Percentiles rank a stretch among this genome's conserved stretches.
Conservation (phyloP, 2,888 invertebrate species). For the Lottia scabra region DNA sequence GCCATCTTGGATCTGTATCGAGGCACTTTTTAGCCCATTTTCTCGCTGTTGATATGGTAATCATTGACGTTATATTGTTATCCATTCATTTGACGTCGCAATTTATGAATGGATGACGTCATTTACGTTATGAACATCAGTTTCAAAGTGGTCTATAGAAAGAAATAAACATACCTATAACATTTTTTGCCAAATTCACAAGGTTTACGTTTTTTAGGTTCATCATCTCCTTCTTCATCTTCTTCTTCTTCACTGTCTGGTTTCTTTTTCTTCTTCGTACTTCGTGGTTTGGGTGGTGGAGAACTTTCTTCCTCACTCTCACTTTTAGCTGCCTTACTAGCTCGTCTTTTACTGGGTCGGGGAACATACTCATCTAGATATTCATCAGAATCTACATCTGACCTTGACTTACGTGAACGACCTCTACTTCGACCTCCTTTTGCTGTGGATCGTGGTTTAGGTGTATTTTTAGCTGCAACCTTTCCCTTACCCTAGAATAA, state of each 20-base stretch:
- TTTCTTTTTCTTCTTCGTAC: slow-evolving; percentile 28
- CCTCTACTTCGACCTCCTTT: slow-evolving; percentile 16
- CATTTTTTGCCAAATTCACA: slow-evolving; percentile 60
- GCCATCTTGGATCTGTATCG: too few species aligned
- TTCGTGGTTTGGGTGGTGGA: slow-evolving; percentile 17
- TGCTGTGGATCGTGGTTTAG: slow-evolving; percentile 20
- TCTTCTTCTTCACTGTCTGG: slow-evolving; percentile 15
- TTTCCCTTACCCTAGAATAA: slow-evolving; percentile 10
- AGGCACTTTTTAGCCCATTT: too few species aligned
- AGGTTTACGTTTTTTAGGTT: slow-evolving; percentile 27
- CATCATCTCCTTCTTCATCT: slow-evolving; percentile 22
- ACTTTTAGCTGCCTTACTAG: slow-evolving; percentile 24
- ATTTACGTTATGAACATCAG: too few species aligned
- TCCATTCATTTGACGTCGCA: too few species aligned
- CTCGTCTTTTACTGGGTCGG: slow-evolving; percentile 49
- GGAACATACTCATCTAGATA: slow-evolving; percentile 54
- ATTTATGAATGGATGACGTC: too few species aligned
- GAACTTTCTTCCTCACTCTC: slow-evolving; percentile 33
- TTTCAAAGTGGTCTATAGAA: too few species aligned
- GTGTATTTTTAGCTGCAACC: slow-evolving; percentile 28
- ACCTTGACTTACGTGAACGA: slow-evolving; percentile 22
- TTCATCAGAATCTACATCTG: slow-evolving; percentile 39
- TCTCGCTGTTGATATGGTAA: too few species aligned
- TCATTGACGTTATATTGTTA: too few species aligned
- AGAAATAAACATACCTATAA: slow-evolving; percentile 47